phyloP scores from a whole-genome alignment of 2,797 vertebrate genomes.

The Myripristis murdjan region DNA sequence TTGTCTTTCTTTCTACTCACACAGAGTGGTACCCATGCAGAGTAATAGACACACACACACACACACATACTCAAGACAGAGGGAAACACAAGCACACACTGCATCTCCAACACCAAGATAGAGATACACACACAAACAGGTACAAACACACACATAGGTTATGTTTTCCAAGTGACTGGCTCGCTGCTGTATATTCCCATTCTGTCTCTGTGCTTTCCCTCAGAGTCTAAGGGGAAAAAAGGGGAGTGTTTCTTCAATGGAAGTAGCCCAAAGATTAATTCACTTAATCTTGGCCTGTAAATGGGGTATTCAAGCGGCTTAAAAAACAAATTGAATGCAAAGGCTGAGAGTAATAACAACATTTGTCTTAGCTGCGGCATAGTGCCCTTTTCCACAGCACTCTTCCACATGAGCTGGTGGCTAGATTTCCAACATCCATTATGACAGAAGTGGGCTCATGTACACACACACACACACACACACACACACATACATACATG shows the following conservation, averaged over 20 bases:
- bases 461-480: conserved; percentile 7
- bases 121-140: conserved; percentile 29
- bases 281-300: conserved; percentile 84
- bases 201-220: conserved; percentile 44
- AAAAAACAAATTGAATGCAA: conserved; percentile 87
- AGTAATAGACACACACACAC: conserved; percentile 3
- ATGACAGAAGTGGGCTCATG: conserved; percentile 49
- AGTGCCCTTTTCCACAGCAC: conserved; percentile 70
- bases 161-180: conserved; percentile 51
- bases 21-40: background rate
- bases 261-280: conserved; percentile 84
- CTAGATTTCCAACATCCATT: conserved; percentile 60
- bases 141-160: conserved; percentile 28
- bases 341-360: conserved; percentile 83
- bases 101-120: conserved; percentile 18
- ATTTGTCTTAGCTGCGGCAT: conserved; percentile 81
- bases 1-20: background rate
- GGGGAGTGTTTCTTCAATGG: conserved; percentile 60
- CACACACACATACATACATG: conserved; percentile 4
- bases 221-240: conserved; percentile 45
- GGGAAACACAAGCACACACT: background rate
- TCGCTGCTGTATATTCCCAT: conserved; percentile 38
- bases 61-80: background rate
- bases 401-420: conserved; percentile 70
- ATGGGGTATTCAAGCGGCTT: conserved; percentile 83